These are phyloP conservation scores for Drosophila ambigua DNA, from an alignment of 1,140 invertebrate species.

Conservation along the genomic window DNA sequence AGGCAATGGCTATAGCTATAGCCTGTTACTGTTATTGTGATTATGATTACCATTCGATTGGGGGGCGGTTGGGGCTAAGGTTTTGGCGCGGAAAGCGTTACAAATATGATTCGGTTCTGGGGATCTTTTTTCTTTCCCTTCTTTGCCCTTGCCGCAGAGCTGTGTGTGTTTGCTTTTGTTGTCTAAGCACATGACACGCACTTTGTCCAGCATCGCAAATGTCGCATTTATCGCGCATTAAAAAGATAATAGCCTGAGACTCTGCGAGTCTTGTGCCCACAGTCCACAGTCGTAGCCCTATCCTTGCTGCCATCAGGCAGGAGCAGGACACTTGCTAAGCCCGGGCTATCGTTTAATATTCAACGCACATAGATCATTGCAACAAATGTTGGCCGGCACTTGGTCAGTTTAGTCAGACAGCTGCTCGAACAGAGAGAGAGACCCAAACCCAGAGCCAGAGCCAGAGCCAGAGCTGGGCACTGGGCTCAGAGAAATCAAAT, in stretches of 20 bases:
- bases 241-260: conserved; percentile 74
- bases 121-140: conserved; percentile 14
- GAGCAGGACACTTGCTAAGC: conserved; percentile 21
- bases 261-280: not conserved
- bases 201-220: conserved; percentile 78
- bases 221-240: conserved; percentile 83
- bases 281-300: no score
- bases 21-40: conserved; percentile 71
- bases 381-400: conserved; percentile 74
- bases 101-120: conserved; percentile 66
- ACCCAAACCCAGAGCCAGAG: no score
- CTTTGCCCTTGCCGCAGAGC: not conserved
- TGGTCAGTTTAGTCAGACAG: conserved; percentile 31
- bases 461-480: no score
- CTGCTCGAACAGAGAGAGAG: conserved; percentile 11
- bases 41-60: conserved; percentile 81
- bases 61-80: conserved; percentile 18
- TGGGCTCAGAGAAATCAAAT: conserved; percentile 70
- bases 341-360: conserved; percentile 71
- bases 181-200: conserved; percentile 75
- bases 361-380: conserved; percentile 82
- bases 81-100: conserved; percentile 51
- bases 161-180: conserved; percentile 42
- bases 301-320: not conserved
- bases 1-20: conserved; percentile 43